Conservation (phyloP, 2,113 vertebrate species). For the Phyllostomus hastatus region DNA sequence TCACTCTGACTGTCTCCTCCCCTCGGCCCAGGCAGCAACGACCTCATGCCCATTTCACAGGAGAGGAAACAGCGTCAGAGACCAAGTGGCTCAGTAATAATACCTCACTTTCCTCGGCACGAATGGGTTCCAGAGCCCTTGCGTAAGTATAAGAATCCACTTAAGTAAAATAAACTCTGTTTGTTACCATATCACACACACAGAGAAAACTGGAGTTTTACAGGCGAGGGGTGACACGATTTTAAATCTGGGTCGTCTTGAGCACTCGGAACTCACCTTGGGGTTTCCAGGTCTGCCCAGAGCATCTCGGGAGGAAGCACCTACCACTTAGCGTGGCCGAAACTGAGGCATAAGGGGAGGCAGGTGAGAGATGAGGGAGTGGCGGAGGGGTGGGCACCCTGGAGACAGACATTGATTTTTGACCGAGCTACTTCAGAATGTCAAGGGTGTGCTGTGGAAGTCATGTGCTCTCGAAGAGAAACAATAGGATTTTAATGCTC, state of each 20-base stretch:
- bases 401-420: neutral
- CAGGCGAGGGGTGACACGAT: neutral
- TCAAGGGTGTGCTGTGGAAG: neutral
- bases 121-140: neutral
- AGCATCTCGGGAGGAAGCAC: neutral
- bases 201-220: neutral
- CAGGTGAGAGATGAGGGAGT: neutral
- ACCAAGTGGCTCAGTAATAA: neutral
- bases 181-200: too few species aligned
- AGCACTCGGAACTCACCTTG: neutral
- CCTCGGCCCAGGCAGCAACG: neutral
- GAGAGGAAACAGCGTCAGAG: neutral
- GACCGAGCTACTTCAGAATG: neutral
- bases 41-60: neutral
- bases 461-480: neutral
- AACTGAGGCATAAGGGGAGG: neutral
- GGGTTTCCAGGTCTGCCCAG: neutral
- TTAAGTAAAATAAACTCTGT: neutral
- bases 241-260: fast-evolving
- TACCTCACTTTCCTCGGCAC: neutral
- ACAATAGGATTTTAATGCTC: neutral
- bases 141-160: fast-evolving
- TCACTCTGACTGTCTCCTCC: neutral
- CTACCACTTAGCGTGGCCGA: fast-evolving
- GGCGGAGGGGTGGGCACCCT: fast-evolving